Conservation (phyloP, 2,888 invertebrate genomes). For the Odontocerum albicorne region DNA sequence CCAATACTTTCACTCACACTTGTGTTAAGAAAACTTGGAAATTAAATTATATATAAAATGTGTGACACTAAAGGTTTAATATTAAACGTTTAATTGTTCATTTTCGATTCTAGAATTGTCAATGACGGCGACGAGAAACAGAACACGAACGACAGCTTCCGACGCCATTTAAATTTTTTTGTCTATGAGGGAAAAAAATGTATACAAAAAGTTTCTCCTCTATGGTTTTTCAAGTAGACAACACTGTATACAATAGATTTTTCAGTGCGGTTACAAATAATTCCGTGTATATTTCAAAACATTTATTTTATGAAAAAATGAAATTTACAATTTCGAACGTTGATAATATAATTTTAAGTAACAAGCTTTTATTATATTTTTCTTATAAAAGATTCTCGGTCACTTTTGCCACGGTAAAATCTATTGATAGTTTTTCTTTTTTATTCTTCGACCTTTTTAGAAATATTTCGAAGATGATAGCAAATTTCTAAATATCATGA, state of each 20-base stretch:
- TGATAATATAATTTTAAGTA: too few relatives aligned
- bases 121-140: constrained; percentile 18
- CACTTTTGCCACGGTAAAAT: too few relatives aligned
- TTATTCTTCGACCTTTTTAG: too few relatives aligned
- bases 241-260: not conserved
- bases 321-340: too few relatives aligned
- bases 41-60: not conserved
- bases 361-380: too few relatives aligned
- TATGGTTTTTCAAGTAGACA: not conserved
- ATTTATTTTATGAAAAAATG: too few relatives aligned
- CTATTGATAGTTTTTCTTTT: too few relatives aligned
- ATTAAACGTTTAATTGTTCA: not conserved
- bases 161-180: constrained; percentile 25
- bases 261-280: too few relatives aligned
- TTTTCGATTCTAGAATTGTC: not conserved
- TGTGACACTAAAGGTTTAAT: not conserved
- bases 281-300: too few relatives aligned
- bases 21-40: not conserved
- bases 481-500: too few relatives aligned
- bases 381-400: too few relatives aligned
- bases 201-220: not conserved
- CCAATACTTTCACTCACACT: constrained; percentile 26
- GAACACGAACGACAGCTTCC: constrained; percentile 21
- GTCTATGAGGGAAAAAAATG: constrained; percentile 11
- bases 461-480: too few relatives aligned